A percentile compares a stretch with the other conserved stretches of the same genome.
Conservation (phyloP, 2,797 vertebrate species). For the Chromis chromis region DNA sequence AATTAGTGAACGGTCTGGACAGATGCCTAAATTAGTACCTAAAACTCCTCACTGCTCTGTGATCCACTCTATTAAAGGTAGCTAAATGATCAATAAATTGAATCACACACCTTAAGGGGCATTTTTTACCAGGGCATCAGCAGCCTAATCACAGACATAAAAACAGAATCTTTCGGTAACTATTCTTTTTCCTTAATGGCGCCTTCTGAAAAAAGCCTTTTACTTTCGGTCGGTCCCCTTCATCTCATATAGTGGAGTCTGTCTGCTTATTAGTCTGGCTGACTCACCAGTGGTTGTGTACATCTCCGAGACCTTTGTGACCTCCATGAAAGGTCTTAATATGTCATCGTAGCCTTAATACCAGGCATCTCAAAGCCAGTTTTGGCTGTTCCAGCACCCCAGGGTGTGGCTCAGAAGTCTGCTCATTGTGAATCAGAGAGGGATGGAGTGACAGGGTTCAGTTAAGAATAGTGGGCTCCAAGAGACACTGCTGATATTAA, state of each 20-base stretch:
- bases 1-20: constrained; percentile 33
- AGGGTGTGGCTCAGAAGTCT: constrained; percentile 28
- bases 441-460: constrained; percentile 32
- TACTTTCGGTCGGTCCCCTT: constrained; percentile 3
- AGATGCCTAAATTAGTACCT: constrained; percentile 44
- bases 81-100: constrained; percentile 24
- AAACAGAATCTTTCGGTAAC: background rate
- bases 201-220: constrained; percentile 9
- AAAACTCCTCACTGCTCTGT: constrained; percentile 14
- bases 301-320: constrained; percentile 39
- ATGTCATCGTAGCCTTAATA: constrained; percentile 50
- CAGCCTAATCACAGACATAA: background rate
- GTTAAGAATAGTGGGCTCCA: constrained; percentile 8
- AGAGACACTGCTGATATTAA: constrained; percentile 31
- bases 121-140: constrained; percentile 11
- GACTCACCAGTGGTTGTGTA: constrained; percentile 27
- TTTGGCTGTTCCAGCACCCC: constrained; percentile 23
- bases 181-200: background rate
- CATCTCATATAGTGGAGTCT: background rate
- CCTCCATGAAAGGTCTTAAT: constrained; percentile 60
- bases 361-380: constrained; percentile 28
- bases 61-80: constrained; percentile 18
- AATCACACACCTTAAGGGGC: background rate
- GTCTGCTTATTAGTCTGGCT: constrained; percentile 34
- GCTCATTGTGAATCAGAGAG: constrained; percentile 17